Base-by-base conservation (phyloP, 2,888 invertebrate genomes). In the Troides aeacus region DNA sequence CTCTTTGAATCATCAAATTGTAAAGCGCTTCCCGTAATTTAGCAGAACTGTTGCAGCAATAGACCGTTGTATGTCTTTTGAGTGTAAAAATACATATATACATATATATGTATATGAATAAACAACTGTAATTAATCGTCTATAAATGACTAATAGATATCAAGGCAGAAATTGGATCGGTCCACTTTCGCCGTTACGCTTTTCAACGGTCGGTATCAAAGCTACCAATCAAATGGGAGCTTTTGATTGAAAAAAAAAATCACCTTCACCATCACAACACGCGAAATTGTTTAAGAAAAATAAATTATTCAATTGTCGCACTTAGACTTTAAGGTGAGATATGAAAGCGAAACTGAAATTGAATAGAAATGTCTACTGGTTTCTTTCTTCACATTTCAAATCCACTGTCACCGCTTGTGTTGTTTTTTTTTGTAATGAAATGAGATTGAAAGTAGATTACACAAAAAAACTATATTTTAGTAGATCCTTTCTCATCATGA, bases 281-380 rank as follows among this genome's bases (percentile, higher is more conserved):
- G 30, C 4, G 30, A 56, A 30, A 63, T 63, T 18, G 53, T n/a
- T 7, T 6, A 53, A 18, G 63, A n/a, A 63, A 63, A 46, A 56
- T 50, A 50, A 53, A 56, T 56, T 21, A 63, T 56, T 63, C 53
- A 50, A 56, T 36, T 63, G 24, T 30, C 63, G 30, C 30, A 63
- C 24, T 53, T 12, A 39, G 7, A 39, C 12, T 62, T 23, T 3
- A 36, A 39, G n/a, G 36, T 53, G 30, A 63, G 63, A 63, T 30
- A 63, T 30, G 63, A 63, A 63, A 63, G 63, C 36, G 53, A 30
- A 30, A 42, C 42, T 62, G 17, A 62, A 56, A 39, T 57, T 21
- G 18, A 57, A 39, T 7, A 30, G 17, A 59, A 23, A 24, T 23
- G 12, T 59, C 23, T 24, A 59, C 12, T 8, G 4, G 24, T 18